Evolutionary conservation across 2,113 vertebrate species (phyloP), one percentile per base, ranked within the genome.

Genomic region (Gallinago undulata): DNA sequence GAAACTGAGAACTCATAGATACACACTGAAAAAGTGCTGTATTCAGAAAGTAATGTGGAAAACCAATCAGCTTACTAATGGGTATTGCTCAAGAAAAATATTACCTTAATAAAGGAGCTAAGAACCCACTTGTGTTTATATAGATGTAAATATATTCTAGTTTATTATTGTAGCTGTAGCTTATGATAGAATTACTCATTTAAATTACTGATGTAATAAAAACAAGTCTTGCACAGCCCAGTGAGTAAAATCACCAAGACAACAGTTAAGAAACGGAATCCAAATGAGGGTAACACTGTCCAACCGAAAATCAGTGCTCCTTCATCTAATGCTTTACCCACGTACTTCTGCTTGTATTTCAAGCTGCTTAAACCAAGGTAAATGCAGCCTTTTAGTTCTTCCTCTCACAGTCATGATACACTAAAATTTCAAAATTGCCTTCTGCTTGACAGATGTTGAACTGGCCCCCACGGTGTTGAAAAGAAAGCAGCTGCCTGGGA

Each of bases 151-250:
- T 81, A 90, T 69, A 91, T 69, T 76, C 50, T 30, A 74, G 43
- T 57, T 94, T 84, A 80, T 91, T 91, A 77, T 84, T 84, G 77
- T 92, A 89, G 30, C 31, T 77, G 23, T 86, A 66, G 23, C 17
- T 94, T 77, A 70, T 59, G 51, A 86, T 72, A 75, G 43, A 80
- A 87, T 90, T 90, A 77, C 30, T 94, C 41, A 93, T 87, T 94
- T 90, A 90, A 96, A 92, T 94, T 90, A 87, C 64, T 56, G 37
- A 81, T 68, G 39, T 75, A 89, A 75, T 70, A 84, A 86, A 96
- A 94, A 55, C 30, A 69, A 63, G 11, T 68, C 51, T 63, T 90
- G 59, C 51, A 75, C 25, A 89, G 68, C 57, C 19, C 51, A 90
- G 53, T 89, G 80, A 92, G 30, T 81, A 85, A 93, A 90, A 87